A percentile compares a stretch with the other conserved stretches of the same genome.
phyloP scores from a whole-genome alignment of 2,797 vertebrate genomes.

The Pogonophryne albipinna region DNA sequence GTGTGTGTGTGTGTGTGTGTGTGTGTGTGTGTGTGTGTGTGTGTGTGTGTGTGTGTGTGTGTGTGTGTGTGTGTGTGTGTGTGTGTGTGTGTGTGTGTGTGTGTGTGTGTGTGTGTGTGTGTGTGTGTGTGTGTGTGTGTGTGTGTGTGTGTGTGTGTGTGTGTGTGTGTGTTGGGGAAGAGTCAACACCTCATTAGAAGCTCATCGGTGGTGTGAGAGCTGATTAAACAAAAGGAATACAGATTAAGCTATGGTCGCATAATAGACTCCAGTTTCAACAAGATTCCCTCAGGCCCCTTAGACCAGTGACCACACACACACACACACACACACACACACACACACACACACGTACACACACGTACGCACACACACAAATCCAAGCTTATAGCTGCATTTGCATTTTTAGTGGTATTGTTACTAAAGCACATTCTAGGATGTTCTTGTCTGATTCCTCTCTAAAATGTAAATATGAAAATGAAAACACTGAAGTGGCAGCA shows the following conservation, averaged over 20 bases:
- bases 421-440: neutral
- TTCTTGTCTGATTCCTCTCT: neutral
- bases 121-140: too few relatives aligned
- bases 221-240: conserved; percentile 69
- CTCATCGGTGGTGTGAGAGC: conserved; percentile 44
- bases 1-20: neutral
- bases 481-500: neutral
- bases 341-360: neutral
- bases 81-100: too few relatives aligned
- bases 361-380: neutral
- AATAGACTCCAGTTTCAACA: conserved; percentile 45
- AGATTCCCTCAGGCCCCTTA: conserved; percentile 40
- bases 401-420: conserved; percentile 4
- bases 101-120: too few relatives aligned
- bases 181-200: conserved; percentile 74
- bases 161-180: neutral
- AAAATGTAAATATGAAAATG: conserved; percentile 6
- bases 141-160: too few relatives aligned
- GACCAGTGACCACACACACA: conserved; percentile 26
- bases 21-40: neutral
- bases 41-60: neutral
- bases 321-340: conserved; percentile 7
- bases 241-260: conserved; percentile 55
- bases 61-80: neutral
- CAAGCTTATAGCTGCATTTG: neutral